Evolutionary conservation across 2,888 invertebrate genomes (phyloP).

Genomic region (Agrochola litura): DNA sequence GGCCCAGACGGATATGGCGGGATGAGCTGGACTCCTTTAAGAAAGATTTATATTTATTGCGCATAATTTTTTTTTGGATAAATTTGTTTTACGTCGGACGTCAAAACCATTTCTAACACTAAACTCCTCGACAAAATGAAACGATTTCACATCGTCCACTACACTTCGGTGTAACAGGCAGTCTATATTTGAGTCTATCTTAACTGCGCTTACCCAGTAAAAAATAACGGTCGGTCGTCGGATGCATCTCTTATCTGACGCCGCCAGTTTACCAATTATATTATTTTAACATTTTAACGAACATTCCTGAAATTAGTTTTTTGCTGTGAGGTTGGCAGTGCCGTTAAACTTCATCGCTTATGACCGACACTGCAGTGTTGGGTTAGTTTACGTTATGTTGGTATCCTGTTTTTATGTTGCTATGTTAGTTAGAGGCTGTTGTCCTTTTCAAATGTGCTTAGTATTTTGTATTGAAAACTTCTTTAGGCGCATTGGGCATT

Average conservation of each 20-base stretch:
- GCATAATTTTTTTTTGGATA: too few species aligned
- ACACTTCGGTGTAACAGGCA: constrained; percentile 33
- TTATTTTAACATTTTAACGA: constrained; percentile 66
- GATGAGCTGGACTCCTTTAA: too few species aligned
- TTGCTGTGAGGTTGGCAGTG: constrained; percentile 45
- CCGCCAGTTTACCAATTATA: constrained; percentile 62
- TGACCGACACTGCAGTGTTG: constrained; percentile 47
- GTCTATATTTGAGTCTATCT: constrained; percentile 58
- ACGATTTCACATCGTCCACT: not conserved
- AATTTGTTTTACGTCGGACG: too few species aligned
- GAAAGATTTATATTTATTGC: too few species aligned
- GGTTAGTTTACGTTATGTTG: constrained; percentile 39
- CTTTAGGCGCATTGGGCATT: too few species aligned
- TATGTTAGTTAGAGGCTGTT: constrained; percentile 8
- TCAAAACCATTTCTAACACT: too few species aligned
- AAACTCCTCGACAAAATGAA: not conserved
- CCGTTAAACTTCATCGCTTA: constrained; percentile 60
- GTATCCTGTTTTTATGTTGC: constrained; percentile 31
- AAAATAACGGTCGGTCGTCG: constrained; percentile 62
- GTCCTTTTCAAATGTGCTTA: not conserved
- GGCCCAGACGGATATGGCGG: too few species aligned
- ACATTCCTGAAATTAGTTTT: constrained; percentile 63
- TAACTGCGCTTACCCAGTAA: constrained; percentile 65
- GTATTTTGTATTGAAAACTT: too few species aligned
- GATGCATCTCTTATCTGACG: constrained; percentile 62